A percentile compares a stretch with the other conserved stretches of the same genome.
Evolutionary conservation across 2,888 invertebrate species (phyloP).

Genomic region (Leptura quadrifasciata): DNA sequence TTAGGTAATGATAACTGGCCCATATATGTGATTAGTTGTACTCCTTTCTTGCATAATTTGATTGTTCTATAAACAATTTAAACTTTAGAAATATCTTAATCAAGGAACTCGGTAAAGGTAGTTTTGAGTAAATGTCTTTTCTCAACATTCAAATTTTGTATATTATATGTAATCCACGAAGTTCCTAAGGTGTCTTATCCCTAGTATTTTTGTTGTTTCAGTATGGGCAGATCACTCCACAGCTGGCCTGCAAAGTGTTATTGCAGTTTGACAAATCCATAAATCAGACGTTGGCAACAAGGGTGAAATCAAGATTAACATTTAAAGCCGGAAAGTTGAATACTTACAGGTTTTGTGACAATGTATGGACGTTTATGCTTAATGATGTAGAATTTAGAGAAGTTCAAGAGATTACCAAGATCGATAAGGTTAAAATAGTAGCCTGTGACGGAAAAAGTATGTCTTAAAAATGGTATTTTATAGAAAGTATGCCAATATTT

Average conservation of each 20-base stretch:
- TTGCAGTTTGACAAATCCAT: conserved; percentile 98
- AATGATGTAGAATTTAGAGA: conserved; percentile 98
- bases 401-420: conserved; percentile 93
- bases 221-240: conserved; percentile 97
- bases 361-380: conserved; percentile 99
- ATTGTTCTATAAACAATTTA: too few species aligned
- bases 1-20: too few species aligned
- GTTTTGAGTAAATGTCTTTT: too few species aligned
- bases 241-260: conserved; percentile 93
- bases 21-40: too few species aligned
- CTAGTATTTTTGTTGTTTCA: conserved; percentile 75
- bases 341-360: conserved; percentile 98
- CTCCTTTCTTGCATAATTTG: too few species aligned
- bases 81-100: too few species aligned
- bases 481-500: conserved; percentile 10
- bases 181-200: too few species aligned
- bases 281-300: conserved; percentile 92
- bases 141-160: too few species aligned
- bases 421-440: conserved; percentile 97
- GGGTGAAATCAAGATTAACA: conserved; percentile 93
- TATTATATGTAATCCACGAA: too few species aligned
- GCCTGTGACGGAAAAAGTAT: conserved; percentile 97
- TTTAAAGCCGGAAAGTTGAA: conserved; percentile 94
- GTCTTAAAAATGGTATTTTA: conserved; percentile 33
- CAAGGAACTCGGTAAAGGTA: too few species aligned